Base-by-base conservation (phyloP, 2,888 invertebrate genomes). In the Chrysodeixis includens region DNA sequence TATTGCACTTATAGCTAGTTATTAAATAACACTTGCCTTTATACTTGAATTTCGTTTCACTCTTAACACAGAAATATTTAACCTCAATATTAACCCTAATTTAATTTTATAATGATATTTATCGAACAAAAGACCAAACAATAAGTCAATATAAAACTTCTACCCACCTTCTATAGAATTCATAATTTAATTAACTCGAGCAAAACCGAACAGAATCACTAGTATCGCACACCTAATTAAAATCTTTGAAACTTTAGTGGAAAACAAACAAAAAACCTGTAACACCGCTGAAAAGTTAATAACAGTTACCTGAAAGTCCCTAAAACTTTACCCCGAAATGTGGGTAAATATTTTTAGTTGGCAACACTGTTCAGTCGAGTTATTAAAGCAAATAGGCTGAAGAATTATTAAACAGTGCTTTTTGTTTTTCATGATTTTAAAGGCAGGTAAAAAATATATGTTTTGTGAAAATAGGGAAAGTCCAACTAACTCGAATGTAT, bases 321-420 rank as follows among this genome's bases (percentile, higher is more conserved):
- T 16, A 16, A n/a, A 71, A 62, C 60, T 55, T 59, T 40, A 40
- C 67, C 71, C 64, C 49, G 0, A 35, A 71, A 65, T 56, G 22
- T 59, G 77, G 78, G 79, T 79, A 79, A 79, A 81, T 81, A 76
- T 79, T 79, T 64, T 69, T 64, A 51, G 54, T 52, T 76, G 66
- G 81, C 52, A 76, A 53, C 68, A 74, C 59, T 30, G 62, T 44
- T 46, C 68, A 57, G 32, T 66, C 56, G 35, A 75, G 69, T 81
- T 79, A 75, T 76, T 73, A 68, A 61, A 81, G 73, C 68, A 76
- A 79, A 81, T 76, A 78, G 63, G 35, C 58, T 69, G 65, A 59
- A 59, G 71, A 81, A 78, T 79, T 78, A 81, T 73, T 72, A 67
- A 78, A 64, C 59, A 67, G 54, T 68, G 59, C 62, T 73, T 62